Percentiles rank a stretch among this genome's conserved stretches.
phyloP scores from a whole-genome alignment of 2,797 vertebrate genomes.

The Echeneis naucrates region DNA sequence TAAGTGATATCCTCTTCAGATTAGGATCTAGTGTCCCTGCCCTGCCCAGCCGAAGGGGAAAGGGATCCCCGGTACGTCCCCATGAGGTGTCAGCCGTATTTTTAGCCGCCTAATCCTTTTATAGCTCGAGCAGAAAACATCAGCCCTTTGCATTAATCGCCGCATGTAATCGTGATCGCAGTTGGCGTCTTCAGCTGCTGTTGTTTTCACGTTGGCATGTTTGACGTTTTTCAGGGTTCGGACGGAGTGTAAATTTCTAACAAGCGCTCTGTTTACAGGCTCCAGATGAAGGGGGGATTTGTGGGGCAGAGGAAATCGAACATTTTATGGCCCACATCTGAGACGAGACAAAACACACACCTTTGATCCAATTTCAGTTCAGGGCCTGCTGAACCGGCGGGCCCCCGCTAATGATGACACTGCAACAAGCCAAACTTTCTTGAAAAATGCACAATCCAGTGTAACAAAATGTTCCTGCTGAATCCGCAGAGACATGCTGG shows the following conservation, averaged over 20 bases:
- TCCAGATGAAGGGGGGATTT: constrained; percentile 62
- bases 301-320: constrained; percentile 21
- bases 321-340: constrained; percentile 62
- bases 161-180: constrained; percentile 44
- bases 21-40: constrained; percentile 78
- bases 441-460: constrained; percentile 45
- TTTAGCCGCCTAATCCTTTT: constrained; percentile 83
- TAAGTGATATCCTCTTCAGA: constrained; percentile 84
- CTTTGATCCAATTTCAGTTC: constrained; percentile 2
- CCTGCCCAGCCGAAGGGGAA: constrained; percentile 68
- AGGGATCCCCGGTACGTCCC: constrained; percentile 71
- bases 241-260: constrained; percentile 35
- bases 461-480: constrained; percentile 39
- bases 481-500: constrained; percentile 69
- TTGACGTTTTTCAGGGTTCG: constrained; percentile 25
- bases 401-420: constrained; percentile 22
- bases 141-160: constrained; percentile 69
- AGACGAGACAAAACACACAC: background rate
- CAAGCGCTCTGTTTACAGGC: constrained; percentile 12
- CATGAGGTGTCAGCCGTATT: constrained; percentile 71
- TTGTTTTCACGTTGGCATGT: no score
- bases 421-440: constrained; percentile 37
- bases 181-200: constrained; percentile 1
- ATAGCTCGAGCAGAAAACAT: constrained; percentile 60
- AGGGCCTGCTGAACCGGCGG: constrained; percentile 26